Evolutionary conservation across 2,113 vertebrate species (phyloP).

Genomic region (Thermophis baileyi): DNA sequence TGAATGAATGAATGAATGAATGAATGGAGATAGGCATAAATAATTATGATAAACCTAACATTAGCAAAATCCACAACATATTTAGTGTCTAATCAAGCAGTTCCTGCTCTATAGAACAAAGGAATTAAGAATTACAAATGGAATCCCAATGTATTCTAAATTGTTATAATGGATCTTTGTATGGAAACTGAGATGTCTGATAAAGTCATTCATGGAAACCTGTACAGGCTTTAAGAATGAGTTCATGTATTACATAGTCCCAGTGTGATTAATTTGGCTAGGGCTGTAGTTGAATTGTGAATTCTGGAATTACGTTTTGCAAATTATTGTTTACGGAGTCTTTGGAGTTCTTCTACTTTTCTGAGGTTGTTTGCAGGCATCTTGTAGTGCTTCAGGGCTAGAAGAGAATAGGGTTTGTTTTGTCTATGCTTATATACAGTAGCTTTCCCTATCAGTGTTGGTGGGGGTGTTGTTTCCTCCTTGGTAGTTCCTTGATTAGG

Average conservation of each 20-base stretch:
- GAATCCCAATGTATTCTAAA: not conserved
- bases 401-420: not conserved
- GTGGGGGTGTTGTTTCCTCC: not conserved
- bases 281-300: not conserved
- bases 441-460: not conserved
- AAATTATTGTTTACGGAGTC: not conserved
- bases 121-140: not conserved
- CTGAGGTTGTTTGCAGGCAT: not conserved
- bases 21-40: not conserved
- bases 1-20: too few relatives aligned
- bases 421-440: not conserved
- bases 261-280: not conserved
- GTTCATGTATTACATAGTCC: not conserved
- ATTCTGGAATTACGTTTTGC: not conserved
- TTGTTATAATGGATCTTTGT: not conserved
- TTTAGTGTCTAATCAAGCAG: not conserved
- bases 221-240: not conserved
- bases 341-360: not conserved
- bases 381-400: not conserved
- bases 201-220: not conserved
- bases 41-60: not conserved
- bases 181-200: not conserved
- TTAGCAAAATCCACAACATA: not conserved
- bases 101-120: not conserved
- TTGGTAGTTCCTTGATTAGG: too few relatives aligned